Evolutionary conservation across 2,113 vertebrate species (phyloP), one percentile per base, ranked within the genome.

Genomic region (Hirundichthys speculiger): DNA sequence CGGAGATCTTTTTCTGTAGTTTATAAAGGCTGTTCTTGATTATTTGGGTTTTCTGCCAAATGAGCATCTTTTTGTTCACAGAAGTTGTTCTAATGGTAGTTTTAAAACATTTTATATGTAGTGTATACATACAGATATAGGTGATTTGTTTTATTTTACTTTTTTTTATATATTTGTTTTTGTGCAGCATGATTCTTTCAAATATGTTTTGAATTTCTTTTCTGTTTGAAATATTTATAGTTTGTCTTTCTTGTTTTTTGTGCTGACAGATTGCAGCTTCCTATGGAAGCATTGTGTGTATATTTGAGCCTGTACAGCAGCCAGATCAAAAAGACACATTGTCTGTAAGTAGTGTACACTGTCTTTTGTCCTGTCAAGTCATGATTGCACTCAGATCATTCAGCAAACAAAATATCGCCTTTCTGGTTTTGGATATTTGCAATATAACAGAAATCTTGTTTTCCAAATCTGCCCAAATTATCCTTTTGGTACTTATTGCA

Each of bases 201-300:
- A 7, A 2, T 34, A 34, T 34, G 30, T 9, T 34, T n/a, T n/a
- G n/a, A 34, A 3, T 34, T 1, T 34, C 30, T 34, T 34, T 6
- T 34, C 11, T 27, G 27, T 27, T 27, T 27, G 27, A 2, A 9
- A 16, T 2, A 43, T 41, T 56, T 20, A 2, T n/a, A 5, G 14
- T 41, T 41, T 41, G 2, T 57, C 1, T 6, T 20, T 55, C 62
- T 49, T 24, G 9, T 53, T 59, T 70, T 46, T 58, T 52, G 34
- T 74, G n/a, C 41, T 27, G n/a, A 71, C 88, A 99, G 98, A 96
- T 99, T 93, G 97, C 97, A 89, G 96, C 96, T 88, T 98, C 96
- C 70, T 99, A 98, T 2, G 97, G 96, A 85, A 96, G 94, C 51
- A 83, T 93, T 42, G 90, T 99, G 73, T 97, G 94, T 83, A 82